Conservation (phyloP, 2,113 vertebrate genomes). For the Butorides virescens region DNA sequence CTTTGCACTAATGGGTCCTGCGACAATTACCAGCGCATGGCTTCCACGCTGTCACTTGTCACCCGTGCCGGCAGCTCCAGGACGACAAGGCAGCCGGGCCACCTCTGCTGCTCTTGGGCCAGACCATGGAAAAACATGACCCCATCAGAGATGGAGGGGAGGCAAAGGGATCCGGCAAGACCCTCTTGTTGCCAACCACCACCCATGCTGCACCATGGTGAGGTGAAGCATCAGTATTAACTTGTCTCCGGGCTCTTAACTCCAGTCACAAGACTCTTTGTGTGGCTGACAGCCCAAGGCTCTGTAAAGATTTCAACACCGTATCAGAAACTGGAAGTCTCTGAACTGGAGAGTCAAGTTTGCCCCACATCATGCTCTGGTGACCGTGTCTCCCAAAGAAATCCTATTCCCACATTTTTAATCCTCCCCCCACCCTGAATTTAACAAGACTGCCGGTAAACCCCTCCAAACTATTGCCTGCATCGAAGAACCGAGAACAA, state of each 20-base stretch:
- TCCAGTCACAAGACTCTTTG: not conserved
- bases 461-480: not conserved
- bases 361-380: not conserved
- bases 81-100: not conserved
- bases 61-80: not conserved
- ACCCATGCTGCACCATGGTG: rapidly evolving
- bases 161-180: not conserved
- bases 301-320: not conserved
- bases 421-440: not conserved
- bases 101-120: not conserved
- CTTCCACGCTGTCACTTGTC: not conserved
- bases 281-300: not conserved
- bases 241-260: not conserved
- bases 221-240: not conserved
- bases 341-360: not conserved
- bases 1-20: not conserved
- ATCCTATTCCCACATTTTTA: not conserved
- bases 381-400: not conserved
- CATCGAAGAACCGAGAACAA: not conserved
- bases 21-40: rapidly evolving
- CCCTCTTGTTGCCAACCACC: not conserved
- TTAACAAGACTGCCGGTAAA: not conserved
- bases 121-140: not conserved
- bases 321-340: not conserved
- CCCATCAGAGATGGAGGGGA: not conserved